Evolutionary conservation across 2,797 vertebrate species (phyloP), one percentile per base, ranked within the genome.

Genomic region (Melanotaenia parkinsoni): DNA sequence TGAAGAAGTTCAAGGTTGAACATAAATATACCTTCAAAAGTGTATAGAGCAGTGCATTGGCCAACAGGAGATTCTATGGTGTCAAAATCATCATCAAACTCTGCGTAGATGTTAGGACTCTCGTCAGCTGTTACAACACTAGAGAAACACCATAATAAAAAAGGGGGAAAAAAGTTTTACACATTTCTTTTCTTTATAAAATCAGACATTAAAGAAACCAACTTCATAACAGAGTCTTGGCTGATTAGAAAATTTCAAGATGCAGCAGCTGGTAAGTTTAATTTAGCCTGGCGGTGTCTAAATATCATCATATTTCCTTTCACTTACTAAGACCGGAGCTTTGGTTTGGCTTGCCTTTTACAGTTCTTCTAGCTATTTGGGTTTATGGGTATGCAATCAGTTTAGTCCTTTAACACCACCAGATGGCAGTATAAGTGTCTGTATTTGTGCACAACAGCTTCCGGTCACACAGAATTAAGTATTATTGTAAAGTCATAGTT

Each of bases 61-160:
- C 95, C 95, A 0, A 96, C 81, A 3, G 96, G 95, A 5, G 73
- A 70, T 3, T 89, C 87, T 0, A 91, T 33, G 0, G 96, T 95
- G 0, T 96, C 93, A 58, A 96, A 96, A 47, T 97, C 96, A 3
- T 96, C 95, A 8, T 96, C 95, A 5, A 96, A 96, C 16, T 95
- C 95, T 0, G 93, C 76, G 65, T 95, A 96, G 82, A 95, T 89
- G 76, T 90, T 88, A 3, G 83, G 88, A 33, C 65, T 9, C 14
- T 67, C 79, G 0, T 95, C 87, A 0, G 47, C 83, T 72, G 75
- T 89, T 76, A 12, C 90, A 65, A 0, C 76, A 0, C 95, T 95
- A 84, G 64, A 89, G 40, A 89, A 74, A 30, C 24, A 74, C n/a
- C 62, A 4, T 4, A 76, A n/a, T 0, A 38, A 32, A 33, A 30